phyloP scores from a whole-genome alignment of 2,113 vertebrate genomes.

The Osmerus eperlanus region DNA sequence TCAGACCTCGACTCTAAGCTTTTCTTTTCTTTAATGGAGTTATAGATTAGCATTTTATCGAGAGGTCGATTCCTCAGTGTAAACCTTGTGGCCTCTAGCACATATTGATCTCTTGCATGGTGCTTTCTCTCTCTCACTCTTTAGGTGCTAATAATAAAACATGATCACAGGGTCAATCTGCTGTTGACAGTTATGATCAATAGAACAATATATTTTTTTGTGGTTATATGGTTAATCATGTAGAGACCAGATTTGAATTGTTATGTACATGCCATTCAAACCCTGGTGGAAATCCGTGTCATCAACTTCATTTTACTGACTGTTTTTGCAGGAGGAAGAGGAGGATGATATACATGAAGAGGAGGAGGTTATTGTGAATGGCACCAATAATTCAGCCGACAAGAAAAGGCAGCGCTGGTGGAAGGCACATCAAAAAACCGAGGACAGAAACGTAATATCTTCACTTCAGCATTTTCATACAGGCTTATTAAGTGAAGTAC shows the following conservation, averaged over 20 bases:
- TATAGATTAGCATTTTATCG: constrained; percentile 69
- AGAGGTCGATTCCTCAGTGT: constrained; percentile 59
- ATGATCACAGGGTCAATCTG: constrained; percentile 58
- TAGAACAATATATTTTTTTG: constrained; percentile 25
- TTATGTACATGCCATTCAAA: background rate
- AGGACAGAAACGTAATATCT: constrained; percentile 85
- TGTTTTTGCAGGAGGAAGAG: constrained; percentile 62
- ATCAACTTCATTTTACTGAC: background rate
- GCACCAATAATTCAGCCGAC: constrained; percentile 71
- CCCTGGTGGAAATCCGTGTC: background rate
- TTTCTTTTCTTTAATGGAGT: constrained; percentile 56
- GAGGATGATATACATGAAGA: constrained; percentile 74
- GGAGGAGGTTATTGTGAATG: constrained; percentile 68
- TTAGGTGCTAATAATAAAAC: constrained; percentile 58
- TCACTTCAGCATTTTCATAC: background rate
- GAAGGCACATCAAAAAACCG: constrained; percentile 81
- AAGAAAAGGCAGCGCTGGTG: constrained; percentile 89
- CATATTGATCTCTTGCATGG: constrained; percentile 58
- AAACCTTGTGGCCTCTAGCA: constrained; percentile 51
- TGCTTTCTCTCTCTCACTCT: constrained; percentile 54
- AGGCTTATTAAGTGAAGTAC: background rate
- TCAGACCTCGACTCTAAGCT: constrained; percentile 30
- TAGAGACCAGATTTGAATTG: no score
- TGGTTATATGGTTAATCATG: constrained; percentile 9
- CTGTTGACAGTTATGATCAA: constrained; percentile 40